Evolutionary conservation across 2,888 invertebrate species (phyloP).

Genomic region (Ophion costatus): DNA sequence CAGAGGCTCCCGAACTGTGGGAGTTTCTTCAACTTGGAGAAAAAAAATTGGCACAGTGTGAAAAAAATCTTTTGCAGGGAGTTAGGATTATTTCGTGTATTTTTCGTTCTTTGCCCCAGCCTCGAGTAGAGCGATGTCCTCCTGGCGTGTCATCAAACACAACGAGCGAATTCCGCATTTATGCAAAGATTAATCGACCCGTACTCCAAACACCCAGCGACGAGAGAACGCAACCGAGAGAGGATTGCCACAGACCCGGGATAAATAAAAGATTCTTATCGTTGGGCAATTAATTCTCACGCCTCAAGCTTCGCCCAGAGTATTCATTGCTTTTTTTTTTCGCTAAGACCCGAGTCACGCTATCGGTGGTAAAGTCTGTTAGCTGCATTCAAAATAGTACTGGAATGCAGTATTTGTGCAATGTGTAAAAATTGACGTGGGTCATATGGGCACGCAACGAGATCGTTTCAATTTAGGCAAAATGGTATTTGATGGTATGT

Average conservation of each 20-base stretch:
- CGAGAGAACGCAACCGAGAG: slow-evolving; percentile 59
- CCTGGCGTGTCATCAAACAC: slow-evolving; percentile 4
- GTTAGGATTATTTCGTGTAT: not conserved
- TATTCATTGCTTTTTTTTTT: slow-evolving; percentile 52
- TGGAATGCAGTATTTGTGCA: not conserved
- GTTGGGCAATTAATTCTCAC: slow-evolving; percentile 57
- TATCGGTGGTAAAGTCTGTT: not conserved
- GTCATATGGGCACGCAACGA: too few species aligned
- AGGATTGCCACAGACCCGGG: slow-evolving; percentile 43
- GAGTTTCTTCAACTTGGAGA: too few species aligned
- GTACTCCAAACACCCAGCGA: slow-evolving; percentile 59
- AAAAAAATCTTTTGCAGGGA: slow-evolving; percentile 10
- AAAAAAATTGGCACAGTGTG: not conserved
- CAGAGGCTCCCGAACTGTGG: not conserved
- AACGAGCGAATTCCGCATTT: slow-evolving; percentile 57
- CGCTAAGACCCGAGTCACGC: slow-evolving; percentile 41
- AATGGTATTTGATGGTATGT: too few species aligned
- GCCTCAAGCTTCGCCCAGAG: slow-evolving; percentile 46
- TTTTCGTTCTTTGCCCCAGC: slow-evolving; percentile 21
- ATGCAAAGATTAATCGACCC: slow-evolving; percentile 65
- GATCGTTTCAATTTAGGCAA: too few species aligned
- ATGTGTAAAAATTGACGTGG: not conserved
- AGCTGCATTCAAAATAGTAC: not conserved
- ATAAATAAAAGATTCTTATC: slow-evolving; percentile 58
- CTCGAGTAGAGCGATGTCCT: not conserved